These are phyloP conservation scores for Bombus consobrinus DNA, from an alignment of 1,140 invertebrate genomes.

Conservation along the genomic window DNA sequence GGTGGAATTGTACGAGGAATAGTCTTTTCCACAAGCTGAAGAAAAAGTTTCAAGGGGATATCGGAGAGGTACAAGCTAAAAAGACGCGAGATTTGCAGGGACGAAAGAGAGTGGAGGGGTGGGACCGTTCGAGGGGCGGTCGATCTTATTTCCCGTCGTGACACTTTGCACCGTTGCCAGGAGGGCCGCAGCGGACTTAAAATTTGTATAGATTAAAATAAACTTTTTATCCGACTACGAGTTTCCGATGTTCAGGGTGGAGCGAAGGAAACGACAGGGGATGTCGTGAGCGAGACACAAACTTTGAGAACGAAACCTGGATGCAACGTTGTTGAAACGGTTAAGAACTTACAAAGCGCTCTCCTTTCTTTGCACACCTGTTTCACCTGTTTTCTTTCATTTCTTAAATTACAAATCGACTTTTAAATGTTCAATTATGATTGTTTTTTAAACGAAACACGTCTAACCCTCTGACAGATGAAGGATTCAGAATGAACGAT, in stretches of 20 bases:
- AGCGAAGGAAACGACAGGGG: background rate
- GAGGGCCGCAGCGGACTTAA: slow-evolving; percentile 69
- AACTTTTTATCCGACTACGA: slow-evolving; percentile 76
- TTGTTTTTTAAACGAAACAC: slow-evolving; percentile 29
- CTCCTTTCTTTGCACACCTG: background rate
- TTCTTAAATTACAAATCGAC: background rate
- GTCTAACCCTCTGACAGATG: no score
- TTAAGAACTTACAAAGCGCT: background rate
- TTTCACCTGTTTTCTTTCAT: background rate
- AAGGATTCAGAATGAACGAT: no score
- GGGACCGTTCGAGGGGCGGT: slow-evolving; percentile 24
- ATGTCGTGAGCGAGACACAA: slow-evolving; percentile 8
- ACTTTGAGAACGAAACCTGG: slow-evolving; percentile 29
- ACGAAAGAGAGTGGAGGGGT: slow-evolving; percentile 9
- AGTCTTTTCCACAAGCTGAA: background rate
- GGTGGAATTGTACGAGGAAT: background rate
- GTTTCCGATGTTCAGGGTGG: slow-evolving; percentile 43
- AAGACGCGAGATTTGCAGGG: slow-evolving; percentile 40
- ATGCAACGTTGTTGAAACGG: slow-evolving; percentile 32
- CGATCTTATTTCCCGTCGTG: slow-evolving; percentile 60
- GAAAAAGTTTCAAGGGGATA: slow-evolving; percentile 24
- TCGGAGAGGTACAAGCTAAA: background rate
- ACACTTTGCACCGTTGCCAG: slow-evolving; percentile 42
- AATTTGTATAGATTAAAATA: slow-evolving; percentile 80
- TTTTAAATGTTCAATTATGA: background rate